phyloP scores from a whole-genome alignment of 1,140 invertebrate species.

The Cotesia glomerata region DNA sequence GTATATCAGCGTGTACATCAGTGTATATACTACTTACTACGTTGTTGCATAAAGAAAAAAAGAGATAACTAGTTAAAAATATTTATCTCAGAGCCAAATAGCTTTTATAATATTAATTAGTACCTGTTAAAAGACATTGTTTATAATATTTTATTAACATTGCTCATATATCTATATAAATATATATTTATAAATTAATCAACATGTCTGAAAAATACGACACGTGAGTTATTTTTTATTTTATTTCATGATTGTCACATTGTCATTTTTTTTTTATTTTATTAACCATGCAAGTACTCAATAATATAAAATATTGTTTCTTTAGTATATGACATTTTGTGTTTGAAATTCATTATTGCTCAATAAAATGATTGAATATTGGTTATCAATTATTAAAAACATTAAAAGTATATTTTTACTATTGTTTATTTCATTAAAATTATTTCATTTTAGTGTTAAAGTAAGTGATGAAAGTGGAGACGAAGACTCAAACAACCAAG shows the following conservation, averaged over 20 bases:
- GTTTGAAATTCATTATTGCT: neutral
- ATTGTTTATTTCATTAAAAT: neutral
- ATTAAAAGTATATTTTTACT: neutral
- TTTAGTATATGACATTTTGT: neutral
- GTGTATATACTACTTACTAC: neutral
- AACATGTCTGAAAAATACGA: slow-evolving; percentile 27
- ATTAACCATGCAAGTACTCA: too few relatives aligned
- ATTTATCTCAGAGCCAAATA: neutral
- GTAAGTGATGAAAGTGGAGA: slow-evolving; percentile 26
- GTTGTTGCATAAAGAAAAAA: neutral
- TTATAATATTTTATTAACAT: slow-evolving; percentile 17
- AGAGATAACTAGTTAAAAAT: neutral
- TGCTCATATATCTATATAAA: slow-evolving; percentile 38
- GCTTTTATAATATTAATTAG: slow-evolving; percentile 10
- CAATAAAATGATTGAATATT: neutral
- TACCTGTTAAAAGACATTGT: slow-evolving; percentile 25
- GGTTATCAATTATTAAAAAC: neutral
- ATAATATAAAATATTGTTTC: too few relatives aligned
- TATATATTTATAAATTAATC: slow-evolving; percentile 29
- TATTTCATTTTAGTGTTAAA: slow-evolving; percentile 13
- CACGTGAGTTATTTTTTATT: slow-evolving; percentile 10
- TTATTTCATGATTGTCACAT: neutral
- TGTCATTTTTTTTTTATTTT: neutral
- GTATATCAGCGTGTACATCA: neutral
- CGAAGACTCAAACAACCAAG: slow-evolving; percentile 11